A percentile compares a stretch with the other conserved stretches of the same genome.
phyloP scores from a whole-genome alignment of 2,113 vertebrate genomes.

The Albula glossodonta region DNA sequence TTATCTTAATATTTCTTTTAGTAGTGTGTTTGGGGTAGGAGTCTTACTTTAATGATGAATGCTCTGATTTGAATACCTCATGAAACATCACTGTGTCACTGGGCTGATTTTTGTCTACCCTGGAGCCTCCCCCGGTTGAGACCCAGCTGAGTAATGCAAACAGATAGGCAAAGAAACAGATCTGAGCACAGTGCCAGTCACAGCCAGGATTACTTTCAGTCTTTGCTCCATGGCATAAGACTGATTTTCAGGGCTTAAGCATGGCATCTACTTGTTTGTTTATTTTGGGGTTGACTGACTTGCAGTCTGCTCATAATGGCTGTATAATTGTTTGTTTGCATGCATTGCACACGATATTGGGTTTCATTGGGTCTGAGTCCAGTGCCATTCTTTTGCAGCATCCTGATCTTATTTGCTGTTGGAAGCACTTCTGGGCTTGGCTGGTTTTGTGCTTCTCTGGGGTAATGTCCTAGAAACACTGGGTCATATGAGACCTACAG shows the following conservation, averaged over 20 bases:
- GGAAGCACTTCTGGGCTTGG: constrained; percentile 10
- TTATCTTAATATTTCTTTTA: background rate
- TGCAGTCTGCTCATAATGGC: background rate
- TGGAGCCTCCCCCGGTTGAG: background rate
- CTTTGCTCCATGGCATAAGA: background rate
- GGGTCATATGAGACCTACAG: background rate
- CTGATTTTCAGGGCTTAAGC: background rate
- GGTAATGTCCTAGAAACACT: constrained; percentile 16
- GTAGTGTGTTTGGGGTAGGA: background rate
- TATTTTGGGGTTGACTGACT: background rate
- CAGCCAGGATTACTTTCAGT: background rate
- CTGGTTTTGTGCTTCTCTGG: background rate
- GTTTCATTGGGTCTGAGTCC: background rate
- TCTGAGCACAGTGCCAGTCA: background rate
- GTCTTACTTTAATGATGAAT: background rate
- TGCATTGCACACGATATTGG: background rate
- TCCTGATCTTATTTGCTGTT: constrained; percentile 6
- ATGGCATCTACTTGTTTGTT: background rate
- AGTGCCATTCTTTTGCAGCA: background rate
- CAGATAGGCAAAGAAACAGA: background rate
- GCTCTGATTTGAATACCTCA: background rate
- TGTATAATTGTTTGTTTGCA: background rate
- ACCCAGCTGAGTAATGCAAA: constrained; percentile 12
- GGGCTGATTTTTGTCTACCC: background rate
- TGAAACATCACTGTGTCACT: background rate